Conservation (phyloP, 2,888 invertebrate genomes). For the Cyaniris semiargus region DNA sequence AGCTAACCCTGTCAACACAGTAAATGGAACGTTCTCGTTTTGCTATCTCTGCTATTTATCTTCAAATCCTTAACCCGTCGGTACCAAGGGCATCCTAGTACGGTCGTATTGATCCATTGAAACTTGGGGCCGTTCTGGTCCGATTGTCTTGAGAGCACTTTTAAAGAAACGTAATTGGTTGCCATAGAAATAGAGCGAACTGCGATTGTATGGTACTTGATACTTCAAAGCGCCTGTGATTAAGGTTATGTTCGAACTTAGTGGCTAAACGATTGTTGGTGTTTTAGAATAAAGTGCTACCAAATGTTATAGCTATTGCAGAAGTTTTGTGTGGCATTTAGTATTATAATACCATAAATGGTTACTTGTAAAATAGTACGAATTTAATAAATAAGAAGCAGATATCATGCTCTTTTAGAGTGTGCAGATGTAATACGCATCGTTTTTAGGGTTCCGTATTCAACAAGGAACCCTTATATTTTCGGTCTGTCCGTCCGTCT, state of each 20-base stretch:
- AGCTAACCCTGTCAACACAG: background rate
- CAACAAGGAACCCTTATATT: no score
- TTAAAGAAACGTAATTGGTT: slow-evolving; percentile 17
- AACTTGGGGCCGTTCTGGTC: slow-evolving; percentile 15
- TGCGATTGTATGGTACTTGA: background rate
- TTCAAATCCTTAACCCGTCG: slow-evolving; percentile 16
- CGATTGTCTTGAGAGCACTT: slow-evolving; percentile 18
- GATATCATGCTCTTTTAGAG: no score
- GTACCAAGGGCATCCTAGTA: slow-evolving; percentile 19
- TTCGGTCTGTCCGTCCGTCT: no score
- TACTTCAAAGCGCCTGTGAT: background rate
- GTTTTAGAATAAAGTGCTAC: background rate
- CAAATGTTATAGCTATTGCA: background rate
- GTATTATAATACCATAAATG: no score
- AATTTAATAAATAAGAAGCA: no score
- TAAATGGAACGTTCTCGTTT: background rate
- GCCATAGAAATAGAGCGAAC: slow-evolving; percentile 7
- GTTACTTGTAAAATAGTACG: no score
- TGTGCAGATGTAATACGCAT: no score
- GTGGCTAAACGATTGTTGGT: background rate
- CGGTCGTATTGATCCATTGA: slow-evolving; percentile 19
- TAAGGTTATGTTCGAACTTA: background rate
- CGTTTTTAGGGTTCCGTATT: no score
- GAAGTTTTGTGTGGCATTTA: no score
- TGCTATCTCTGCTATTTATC: slow-evolving; percentile 13